Percentiles rank a stretch among this genome's conserved stretches.
Evolutionary conservation across 2,888 invertebrate genomes (phyloP).

Genomic region (Scaptodrosophila latifasciaeformis): DNA sequence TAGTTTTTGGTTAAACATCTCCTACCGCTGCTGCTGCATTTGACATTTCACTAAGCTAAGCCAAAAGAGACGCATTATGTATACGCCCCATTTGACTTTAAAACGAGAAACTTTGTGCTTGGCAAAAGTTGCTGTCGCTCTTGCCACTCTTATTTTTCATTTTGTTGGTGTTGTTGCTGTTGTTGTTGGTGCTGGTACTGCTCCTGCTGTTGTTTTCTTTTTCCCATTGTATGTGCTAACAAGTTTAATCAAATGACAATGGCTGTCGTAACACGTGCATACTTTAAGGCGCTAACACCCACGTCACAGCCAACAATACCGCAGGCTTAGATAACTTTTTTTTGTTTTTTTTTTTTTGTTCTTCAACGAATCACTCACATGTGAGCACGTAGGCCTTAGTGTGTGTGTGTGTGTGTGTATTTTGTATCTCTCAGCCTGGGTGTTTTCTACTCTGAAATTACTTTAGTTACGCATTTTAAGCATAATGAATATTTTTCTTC

Average conservation of each 20-base stretch:
- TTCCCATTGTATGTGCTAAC: constrained; percentile 44
- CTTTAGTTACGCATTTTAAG: constrained; percentile 63
- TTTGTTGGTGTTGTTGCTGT: too few species aligned
- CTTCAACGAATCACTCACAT: constrained; percentile 38
- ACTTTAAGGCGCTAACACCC: constrained; percentile 37
- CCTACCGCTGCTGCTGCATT: too few species aligned
- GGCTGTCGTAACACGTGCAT: constrained; percentile 58
- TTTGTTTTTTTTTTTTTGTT: too few species aligned
- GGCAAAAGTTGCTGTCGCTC: constrained; percentile 9
- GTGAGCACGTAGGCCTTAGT: constrained; percentile 37
- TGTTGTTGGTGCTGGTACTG: neutral
- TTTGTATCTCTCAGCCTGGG: too few species aligned
- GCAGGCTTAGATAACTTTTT: constrained; percentile 22
- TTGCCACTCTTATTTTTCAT: too few species aligned
- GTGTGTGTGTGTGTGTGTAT: neutral
- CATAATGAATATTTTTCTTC: constrained; percentile 53
- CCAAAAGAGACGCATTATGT: constrained; percentile 24
- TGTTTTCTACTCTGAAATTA: constrained; percentile 53
- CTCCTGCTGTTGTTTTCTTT: neutral
- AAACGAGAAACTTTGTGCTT: constrained; percentile 34
- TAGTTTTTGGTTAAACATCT: too few species aligned
- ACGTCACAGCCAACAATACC: constrained; percentile 8
- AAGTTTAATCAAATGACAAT: constrained; percentile 68
- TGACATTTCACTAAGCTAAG: too few species aligned
- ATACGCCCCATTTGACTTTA: constrained; percentile 33